These are phyloP conservation scores for Toxotes lorentzi DNA, from an alignment of 2,797 vertebrate genomes.

Conservation along the genomic window DNA sequence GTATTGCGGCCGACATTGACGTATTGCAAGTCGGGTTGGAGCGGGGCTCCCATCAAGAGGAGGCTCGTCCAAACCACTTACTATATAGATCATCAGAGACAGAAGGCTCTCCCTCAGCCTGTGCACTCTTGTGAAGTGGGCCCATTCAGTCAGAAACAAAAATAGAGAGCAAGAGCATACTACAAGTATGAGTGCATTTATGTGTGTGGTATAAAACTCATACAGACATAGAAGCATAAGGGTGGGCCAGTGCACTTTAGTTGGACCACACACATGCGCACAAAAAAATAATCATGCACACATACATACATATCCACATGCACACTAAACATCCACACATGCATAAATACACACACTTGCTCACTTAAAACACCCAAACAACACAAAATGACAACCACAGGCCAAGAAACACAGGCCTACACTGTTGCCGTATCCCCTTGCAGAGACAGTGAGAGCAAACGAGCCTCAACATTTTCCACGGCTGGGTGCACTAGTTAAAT, in stretches of 20 bases:
- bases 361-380: constrained; percentile 56
- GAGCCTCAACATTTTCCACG: constrained; percentile 68
- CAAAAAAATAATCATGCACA: constrained; percentile 49
- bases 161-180: constrained; percentile 46
- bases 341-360: constrained; percentile 40
- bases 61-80: constrained; percentile 72
- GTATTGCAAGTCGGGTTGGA: constrained; percentile 73
- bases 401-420: constrained; percentile 67
- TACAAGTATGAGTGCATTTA: constrained; percentile 32
- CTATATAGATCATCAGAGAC: constrained; percentile 81
- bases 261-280: constrained; percentile 80
- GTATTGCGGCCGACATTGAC: constrained; percentile 81
- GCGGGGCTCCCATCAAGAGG: constrained; percentile 76
- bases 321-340: constrained; percentile 27
- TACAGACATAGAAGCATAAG: constrained; percentile 56
- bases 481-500: constrained; percentile 69
- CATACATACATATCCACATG: constrained; percentile 18
- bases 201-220: constrained; percentile 67
- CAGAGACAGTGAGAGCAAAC: constrained; percentile 57
- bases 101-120: constrained; percentile 68
- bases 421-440: constrained; percentile 59
- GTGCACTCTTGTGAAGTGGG: constrained; percentile 49
- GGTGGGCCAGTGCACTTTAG: constrained; percentile 60
- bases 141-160: constrained; percentile 69
- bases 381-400: constrained; percentile 56